Conservation (phyloP, 2,113 vertebrate species). For the Oceanites oceanicus region DNA sequence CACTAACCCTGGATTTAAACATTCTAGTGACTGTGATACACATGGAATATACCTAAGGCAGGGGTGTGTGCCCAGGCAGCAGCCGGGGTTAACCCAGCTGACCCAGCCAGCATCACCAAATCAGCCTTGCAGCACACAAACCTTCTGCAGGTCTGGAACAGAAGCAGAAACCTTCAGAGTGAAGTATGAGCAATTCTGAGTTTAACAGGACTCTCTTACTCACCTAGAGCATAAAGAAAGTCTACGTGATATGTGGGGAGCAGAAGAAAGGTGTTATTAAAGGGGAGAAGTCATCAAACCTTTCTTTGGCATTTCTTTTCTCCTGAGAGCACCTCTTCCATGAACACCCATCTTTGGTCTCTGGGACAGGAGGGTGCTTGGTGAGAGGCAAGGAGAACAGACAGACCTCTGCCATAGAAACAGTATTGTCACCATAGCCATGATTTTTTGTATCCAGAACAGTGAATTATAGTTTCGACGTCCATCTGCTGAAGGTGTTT, state of each 20-base stretch:
- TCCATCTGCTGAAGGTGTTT: neutral
- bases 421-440: neutral
- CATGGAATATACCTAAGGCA: neutral
- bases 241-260: neutral
- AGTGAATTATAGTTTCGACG: neutral
- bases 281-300: neutral
- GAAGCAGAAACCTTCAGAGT: neutral
- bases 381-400: neutral
- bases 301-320: neutral
- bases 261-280: neutral
- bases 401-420: neutral
- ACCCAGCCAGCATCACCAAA: neutral
- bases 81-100: neutral
- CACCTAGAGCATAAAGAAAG: neutral
- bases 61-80: neutral
- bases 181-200: neutral
- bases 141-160: neutral
- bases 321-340: neutral
- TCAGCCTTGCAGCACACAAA: neutral
- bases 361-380: neutral
- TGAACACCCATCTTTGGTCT: neutral
- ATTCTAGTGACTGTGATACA: neutral
- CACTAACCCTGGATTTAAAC: neutral
- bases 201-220: neutral
- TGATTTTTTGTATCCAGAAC: neutral